Conservation (phyloP, 2,113 vertebrate genomes). For the Thalassarche chlororhynchos region DNA sequence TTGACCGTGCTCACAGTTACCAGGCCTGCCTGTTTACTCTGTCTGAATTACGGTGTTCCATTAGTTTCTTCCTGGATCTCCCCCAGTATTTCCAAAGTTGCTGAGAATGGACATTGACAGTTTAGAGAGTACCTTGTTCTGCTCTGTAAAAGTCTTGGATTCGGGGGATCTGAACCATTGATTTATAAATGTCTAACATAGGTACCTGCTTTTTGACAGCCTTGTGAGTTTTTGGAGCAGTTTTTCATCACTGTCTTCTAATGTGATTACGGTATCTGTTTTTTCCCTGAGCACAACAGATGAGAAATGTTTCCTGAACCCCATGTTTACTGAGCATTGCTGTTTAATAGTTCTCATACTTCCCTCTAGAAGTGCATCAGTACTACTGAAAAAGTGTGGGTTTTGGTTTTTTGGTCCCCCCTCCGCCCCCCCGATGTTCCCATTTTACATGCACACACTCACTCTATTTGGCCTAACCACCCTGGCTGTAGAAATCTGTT, state of each 20-base stretch:
- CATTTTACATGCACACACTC: neutral
- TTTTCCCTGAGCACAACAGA: neutral
- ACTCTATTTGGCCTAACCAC: neutral
- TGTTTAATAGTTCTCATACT: neutral
- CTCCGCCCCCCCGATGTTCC: no score
- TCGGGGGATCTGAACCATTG: neutral
- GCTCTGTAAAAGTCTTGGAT: neutral
- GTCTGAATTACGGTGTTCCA: neutral
- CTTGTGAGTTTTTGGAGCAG: neutral
- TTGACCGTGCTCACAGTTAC: neutral
- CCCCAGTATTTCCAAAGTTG: neutral
- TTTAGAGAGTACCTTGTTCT: neutral
- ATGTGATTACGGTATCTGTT: neutral
- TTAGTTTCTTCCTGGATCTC: neutral
- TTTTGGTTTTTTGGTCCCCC: no score
- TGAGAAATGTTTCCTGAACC: neutral
- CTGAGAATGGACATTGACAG: neutral
- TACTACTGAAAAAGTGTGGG: neutral
- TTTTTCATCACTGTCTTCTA: neutral
- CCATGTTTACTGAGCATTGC: neutral
- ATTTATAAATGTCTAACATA: neutral
- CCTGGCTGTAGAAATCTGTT: neutral
- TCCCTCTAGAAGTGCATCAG: neutral
- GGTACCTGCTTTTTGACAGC: neutral
- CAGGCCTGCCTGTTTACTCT: neutral